Evolutionary conservation across 2,113 vertebrate genomes (phyloP).

Genomic region (Tonatia bakeri): DNA sequence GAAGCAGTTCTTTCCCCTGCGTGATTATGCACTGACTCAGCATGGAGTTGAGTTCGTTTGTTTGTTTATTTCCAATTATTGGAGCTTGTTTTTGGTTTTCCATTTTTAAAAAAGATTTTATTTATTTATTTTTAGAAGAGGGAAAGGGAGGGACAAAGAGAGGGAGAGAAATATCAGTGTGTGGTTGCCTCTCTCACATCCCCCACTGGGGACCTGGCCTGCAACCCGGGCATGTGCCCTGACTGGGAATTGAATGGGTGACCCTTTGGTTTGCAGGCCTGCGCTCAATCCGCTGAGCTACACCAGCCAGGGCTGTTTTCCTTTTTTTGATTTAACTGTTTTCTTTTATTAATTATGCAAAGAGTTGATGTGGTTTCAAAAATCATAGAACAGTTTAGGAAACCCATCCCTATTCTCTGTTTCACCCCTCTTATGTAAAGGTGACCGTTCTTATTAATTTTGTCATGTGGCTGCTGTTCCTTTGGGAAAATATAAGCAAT

Average conservation of each 20-base stretch:
- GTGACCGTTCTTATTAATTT: neutral
- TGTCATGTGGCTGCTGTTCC: neutral
- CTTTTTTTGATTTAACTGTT: neutral
- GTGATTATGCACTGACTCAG: neutral
- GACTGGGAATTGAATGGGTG: too few species aligned
- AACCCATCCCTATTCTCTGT: neutral
- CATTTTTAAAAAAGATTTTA: neutral
- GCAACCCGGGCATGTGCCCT: too few species aligned
- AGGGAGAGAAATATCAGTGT: too few species aligned
- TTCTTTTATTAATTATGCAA: neutral
- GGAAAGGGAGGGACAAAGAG: too few species aligned
- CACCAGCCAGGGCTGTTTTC: neutral
- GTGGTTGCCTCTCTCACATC: too few species aligned
- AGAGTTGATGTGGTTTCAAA: neutral
- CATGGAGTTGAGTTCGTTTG: neutral
- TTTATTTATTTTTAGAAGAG: too few species aligned
- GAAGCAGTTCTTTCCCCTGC: neutral
- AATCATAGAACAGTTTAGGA: neutral
- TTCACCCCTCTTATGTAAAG: neutral
- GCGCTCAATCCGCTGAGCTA: too few species aligned
- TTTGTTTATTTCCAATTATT: neutral
- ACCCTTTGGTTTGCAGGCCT: too few species aligned
- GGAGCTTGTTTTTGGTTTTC: neutral
- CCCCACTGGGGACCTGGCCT: too few species aligned
- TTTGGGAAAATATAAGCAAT: neutral